A percentile compares a stretch with the other conserved stretches of the same genome.
These are phyloP conservation scores for Hypotaenidia philippensis DNA, from an alignment of 2,797 vertebrate genomes.

Conservation along the genomic window DNA sequence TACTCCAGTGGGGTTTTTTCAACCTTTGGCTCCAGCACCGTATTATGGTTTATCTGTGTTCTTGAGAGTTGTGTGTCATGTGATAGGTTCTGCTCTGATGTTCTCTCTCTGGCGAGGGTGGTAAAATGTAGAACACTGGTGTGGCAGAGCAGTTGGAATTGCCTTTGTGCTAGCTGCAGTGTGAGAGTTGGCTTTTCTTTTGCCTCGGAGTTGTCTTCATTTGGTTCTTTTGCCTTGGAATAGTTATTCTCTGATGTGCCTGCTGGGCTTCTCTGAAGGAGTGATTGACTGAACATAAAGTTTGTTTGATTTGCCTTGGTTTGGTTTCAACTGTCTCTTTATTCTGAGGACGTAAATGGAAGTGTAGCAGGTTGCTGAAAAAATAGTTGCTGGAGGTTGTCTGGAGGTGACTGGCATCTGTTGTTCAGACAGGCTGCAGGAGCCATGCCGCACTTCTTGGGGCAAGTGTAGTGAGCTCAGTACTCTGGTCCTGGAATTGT, in stretches of 20 bases:
- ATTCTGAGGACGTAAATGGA: not conserved
- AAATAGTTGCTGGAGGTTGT: not conserved
- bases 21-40: not conserved
- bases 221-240: not conserved
- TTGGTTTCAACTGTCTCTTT: not conserved
- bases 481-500: not conserved
- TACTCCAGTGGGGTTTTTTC: not conserved
- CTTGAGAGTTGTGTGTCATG: not conserved
- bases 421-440: not conserved
- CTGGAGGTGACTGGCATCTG: not conserved
- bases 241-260: rapidly evolving
- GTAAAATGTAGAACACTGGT: not conserved
- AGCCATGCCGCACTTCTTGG: not conserved
- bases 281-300: not conserved
- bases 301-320: not conserved
- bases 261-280: not conserved
- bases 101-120: not conserved
- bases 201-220: not conserved
- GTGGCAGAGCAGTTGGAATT: not conserved
- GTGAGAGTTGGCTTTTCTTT: not conserved
- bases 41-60: not conserved
- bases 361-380: not conserved
- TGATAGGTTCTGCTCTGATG: not conserved
- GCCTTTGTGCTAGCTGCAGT: not conserved
- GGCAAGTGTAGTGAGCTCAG: not conserved